Evolutionary conservation across 2,888 invertebrate species (phyloP).

Genomic region (Mythimna loreyi): DNA sequence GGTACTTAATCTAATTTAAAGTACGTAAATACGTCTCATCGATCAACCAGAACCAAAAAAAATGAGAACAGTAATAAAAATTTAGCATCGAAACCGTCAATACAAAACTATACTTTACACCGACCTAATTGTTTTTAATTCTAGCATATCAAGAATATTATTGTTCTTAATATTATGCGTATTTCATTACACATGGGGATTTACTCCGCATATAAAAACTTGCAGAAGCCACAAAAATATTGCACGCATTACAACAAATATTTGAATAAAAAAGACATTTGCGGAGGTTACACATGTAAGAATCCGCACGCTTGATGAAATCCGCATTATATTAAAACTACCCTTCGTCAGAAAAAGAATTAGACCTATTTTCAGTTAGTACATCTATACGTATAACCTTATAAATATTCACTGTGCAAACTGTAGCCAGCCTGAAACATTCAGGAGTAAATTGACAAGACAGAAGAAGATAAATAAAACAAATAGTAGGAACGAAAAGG

Average conservation of each 20-base stretch:
- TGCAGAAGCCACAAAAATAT: too few species aligned
- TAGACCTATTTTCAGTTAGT: constrained; percentile 14
- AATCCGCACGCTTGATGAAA: too few species aligned
- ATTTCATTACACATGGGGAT: too few species aligned
- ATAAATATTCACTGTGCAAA: constrained; percentile 57
- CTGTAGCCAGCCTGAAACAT: constrained; percentile 68
- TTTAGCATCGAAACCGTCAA: not conserved
- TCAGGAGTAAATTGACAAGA: constrained; percentile 78
- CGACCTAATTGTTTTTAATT: constrained; percentile 20
- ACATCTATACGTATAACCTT: constrained; percentile 39
- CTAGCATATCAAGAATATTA: constrained; percentile 17
- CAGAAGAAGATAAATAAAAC: constrained; percentile 80
- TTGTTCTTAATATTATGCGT: too few species aligned
- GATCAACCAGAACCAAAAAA: too few species aligned
- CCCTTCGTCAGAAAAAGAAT: constrained; percentile 31
- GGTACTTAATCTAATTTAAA: too few species aligned
- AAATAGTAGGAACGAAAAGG: constrained; percentile 74
- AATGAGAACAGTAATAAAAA: constrained; percentile 24
- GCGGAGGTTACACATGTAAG: too few species aligned
- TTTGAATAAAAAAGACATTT: too few species aligned
- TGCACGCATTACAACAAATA: too few species aligned
- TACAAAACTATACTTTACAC: constrained; percentile 29
- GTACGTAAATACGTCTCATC: too few species aligned
- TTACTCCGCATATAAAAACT: too few species aligned
- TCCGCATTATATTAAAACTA: too few species aligned